Base-by-base conservation (phyloP, 2,888 invertebrate species). In the Trachelus iudaicus region DNA sequence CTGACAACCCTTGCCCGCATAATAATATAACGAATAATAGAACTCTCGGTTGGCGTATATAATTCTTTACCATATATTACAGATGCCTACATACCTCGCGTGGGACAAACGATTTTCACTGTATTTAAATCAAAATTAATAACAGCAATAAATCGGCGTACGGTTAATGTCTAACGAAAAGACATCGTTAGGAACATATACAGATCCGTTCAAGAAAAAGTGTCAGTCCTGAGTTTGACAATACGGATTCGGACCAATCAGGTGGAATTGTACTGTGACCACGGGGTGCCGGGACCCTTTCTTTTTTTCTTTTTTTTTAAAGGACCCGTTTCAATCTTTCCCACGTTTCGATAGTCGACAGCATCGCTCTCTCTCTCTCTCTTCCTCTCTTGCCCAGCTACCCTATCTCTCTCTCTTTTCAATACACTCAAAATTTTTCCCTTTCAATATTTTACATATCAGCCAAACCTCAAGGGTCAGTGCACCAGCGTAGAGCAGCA, bases 221-320 rank as follows among this genome's bases (percentile, higher is more conserved):
- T 23, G 71, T 71, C 71, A 71, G 71, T 37, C 34, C 35, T 34
- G 69, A 12, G 76, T 34, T n/a, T 31, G 83, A 85, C 87, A 87
- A 88, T 85, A 84, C 84, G 86, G 84, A 87, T 88, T 87, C 84
- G 85, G 86, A 83, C 86, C 90, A 91, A 91, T 91, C 91, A 91
- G 90, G 89, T 90, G 90, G 88, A 89, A 90, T 90, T 90, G 89
- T 90, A 79, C 56, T 79, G 83, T 81, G 83, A 79, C 89, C 79
- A 81, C 89, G 87, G 91, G 91, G 88, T 83, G 85, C 84, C 85
- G 79, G 77, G 75, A 73, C 73, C 40, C 37, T 31, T 37, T 80
- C 77, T 80, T 77, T 77, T 69, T 74, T 75, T 79, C 75, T 77
- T 77, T 77, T 33, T 31, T 15, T 30, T 31, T 15, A 31, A 34